Conservation (phyloP, 2,888 invertebrate species). For the Epiperipatus broadwayi region DNA sequence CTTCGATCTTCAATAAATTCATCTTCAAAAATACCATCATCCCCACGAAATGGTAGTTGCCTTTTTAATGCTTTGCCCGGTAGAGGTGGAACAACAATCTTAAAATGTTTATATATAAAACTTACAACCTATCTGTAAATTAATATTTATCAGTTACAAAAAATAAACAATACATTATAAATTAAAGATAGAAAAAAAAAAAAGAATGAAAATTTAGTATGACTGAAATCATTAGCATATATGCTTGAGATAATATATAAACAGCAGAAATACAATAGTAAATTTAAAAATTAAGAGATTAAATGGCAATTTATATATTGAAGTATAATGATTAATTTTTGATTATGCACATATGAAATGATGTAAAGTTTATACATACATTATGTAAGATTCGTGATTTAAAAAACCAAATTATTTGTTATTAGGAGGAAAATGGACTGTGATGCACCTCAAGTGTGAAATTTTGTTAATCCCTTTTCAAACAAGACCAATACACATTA, state of each 20-base stretch:
- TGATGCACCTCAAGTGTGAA: too few species aligned
- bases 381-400: too few species aligned
- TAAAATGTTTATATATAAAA: constrained; percentile 17
- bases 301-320: not conserved
- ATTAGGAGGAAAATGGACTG: too few species aligned
- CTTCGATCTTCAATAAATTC: constrained; percentile 97
- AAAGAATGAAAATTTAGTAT: too few species aligned
- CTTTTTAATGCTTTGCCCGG: constrained; percentile 97
- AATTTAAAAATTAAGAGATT: constrained; percentile 6
- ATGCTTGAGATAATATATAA: too few species aligned
- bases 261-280: too few species aligned
- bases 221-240: too few species aligned
- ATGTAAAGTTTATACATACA: too few species aligned
- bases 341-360: too few species aligned
- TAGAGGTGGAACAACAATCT: constrained; percentile 95
- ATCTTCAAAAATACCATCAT: constrained; percentile 98
- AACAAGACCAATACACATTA: too few species aligned
- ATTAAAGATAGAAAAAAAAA: constrained; percentile 11
- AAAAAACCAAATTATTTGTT: too few species aligned
- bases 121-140: not conserved
- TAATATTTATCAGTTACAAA: constrained; percentile 11
- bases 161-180: constrained; percentile 1
- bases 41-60: constrained; percentile 91
- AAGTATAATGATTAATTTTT: not conserved
- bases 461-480: too few species aligned